Evolutionary conservation across 2,888 invertebrate species (phyloP).

Genomic region (Caenorhabditis wallacei): DNA sequence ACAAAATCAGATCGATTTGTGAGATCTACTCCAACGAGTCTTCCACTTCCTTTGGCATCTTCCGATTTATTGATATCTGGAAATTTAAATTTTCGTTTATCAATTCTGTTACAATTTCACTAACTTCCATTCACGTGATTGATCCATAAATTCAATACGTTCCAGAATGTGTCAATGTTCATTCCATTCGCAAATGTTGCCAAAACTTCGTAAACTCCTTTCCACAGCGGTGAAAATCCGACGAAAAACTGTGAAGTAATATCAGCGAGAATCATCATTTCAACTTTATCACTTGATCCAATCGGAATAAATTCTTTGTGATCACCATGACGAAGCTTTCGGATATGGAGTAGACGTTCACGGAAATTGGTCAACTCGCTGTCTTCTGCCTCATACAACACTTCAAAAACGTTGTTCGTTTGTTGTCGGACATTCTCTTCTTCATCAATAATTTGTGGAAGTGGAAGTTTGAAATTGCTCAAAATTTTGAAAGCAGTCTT

Average conservation of each 20-base stretch:
- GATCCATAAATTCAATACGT: conserved; percentile 76
- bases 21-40: conserved; percentile 54
- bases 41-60: conserved; percentile 3
- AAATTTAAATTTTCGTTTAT: neutral
- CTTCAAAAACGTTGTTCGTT: conserved; percentile 59
- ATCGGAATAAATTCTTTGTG: conserved; percentile 69
- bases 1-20: conserved; percentile 62
- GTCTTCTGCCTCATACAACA: conserved; percentile 87
- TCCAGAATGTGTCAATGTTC: conserved; percentile 84
- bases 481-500: conserved; percentile 70
- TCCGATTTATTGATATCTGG: conserved; percentile 47
- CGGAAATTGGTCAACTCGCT: conserved; percentile 90
- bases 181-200: conserved; percentile 86
- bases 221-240: conserved; percentile 94
- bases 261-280: conserved; percentile 87
- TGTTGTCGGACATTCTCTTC: conserved; percentile 56
- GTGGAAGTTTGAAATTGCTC: conserved; percentile 62
- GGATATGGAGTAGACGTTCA: conserved; percentile 87
- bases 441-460: conserved; percentile 55
- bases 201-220: conserved; percentile 89
- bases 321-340: conserved; percentile 67
- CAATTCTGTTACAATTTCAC: conserved; percentile 1
- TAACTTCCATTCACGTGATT: conserved; percentile 84
- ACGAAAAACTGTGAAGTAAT: conserved; percentile 90
- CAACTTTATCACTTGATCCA: conserved; percentile 55